These are phyloP conservation scores for Philantomba maxwellii DNA, from an alignment of 2,113 vertebrate species.

Conservation along the genomic window DNA sequence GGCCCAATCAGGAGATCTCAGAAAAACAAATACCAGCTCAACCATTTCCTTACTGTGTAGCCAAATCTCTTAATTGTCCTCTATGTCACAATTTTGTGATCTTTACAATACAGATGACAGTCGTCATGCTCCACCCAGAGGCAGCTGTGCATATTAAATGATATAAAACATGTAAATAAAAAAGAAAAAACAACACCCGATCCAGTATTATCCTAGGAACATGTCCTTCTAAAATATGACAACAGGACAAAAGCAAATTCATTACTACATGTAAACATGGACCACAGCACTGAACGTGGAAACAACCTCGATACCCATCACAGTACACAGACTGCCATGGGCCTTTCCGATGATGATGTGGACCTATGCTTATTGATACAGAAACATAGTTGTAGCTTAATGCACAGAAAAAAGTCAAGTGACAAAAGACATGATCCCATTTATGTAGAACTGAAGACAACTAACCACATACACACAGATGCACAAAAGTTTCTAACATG, in stretches of 20 bases:
- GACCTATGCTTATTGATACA: background rate
- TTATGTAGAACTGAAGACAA: background rate
- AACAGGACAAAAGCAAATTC: background rate
- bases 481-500: background rate
- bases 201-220: background rate
- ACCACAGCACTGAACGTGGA: background rate
- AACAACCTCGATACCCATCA: background rate
- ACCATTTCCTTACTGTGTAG: background rate
- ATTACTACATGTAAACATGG: background rate
- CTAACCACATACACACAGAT: background rate
- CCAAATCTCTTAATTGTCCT: background rate
- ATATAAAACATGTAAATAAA: background rate
- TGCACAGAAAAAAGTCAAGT: background rate
- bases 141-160: background rate
- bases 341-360: background rate
- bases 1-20: background rate
- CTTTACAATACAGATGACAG: background rate
- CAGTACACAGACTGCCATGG: accelerated
- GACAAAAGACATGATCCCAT: background rate
- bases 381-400: background rate
- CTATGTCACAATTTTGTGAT: background rate
- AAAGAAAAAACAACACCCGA: background rate
- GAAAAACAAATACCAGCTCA: background rate
- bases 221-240: background rate
- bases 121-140: accelerated